Conservation (phyloP, 2,888 invertebrate genomes). For the Coleophora flavipennella region DNA sequence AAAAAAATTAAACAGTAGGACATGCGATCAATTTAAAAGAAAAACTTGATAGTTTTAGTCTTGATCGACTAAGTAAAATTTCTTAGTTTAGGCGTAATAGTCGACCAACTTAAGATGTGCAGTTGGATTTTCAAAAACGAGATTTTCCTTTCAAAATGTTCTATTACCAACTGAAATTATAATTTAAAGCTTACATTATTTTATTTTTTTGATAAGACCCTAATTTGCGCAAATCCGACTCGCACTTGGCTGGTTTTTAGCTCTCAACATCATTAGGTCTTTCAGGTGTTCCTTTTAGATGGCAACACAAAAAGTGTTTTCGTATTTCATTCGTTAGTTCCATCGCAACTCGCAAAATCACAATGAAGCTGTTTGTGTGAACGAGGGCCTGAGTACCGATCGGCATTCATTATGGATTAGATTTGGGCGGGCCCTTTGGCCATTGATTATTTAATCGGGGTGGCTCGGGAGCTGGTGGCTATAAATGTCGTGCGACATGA, state of each 20-base stretch:
- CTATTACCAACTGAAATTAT: too few relatives aligned
- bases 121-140: too few relatives aligned
- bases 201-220: too few relatives aligned
- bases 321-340: neutral
- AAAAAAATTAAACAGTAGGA: too few relatives aligned
- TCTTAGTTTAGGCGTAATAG: too few relatives aligned
- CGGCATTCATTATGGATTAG: slow-evolving; percentile 26
- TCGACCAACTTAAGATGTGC: too few relatives aligned
- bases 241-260: slow-evolving; percentile 3
- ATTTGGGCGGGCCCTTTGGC: slow-evolving; percentile 19
- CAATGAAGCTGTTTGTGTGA: slow-evolving; percentile 18
- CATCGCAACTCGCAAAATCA: slow-evolving; percentile 11
- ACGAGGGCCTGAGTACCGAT: slow-evolving; percentile 17
- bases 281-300: slow-evolving; percentile 1
- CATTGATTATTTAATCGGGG: slow-evolving; percentile 47
- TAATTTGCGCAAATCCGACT: too few relatives aligned
- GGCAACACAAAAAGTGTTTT: neutral
- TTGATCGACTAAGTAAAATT: too few relatives aligned
- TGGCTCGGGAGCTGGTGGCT: slow-evolving; percentile 31
- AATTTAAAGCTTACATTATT: too few relatives aligned
- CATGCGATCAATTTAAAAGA: too few relatives aligned
- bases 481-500: slow-evolving; percentile 57
- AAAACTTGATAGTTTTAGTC: too few relatives aligned
- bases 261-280: slow-evolving; percentile 7
- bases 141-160: too few relatives aligned